These are phyloP conservation scores for Latheticus oryzae DNA, from an alignment of 2,888 invertebrate species.

Conservation along the genomic window DNA sequence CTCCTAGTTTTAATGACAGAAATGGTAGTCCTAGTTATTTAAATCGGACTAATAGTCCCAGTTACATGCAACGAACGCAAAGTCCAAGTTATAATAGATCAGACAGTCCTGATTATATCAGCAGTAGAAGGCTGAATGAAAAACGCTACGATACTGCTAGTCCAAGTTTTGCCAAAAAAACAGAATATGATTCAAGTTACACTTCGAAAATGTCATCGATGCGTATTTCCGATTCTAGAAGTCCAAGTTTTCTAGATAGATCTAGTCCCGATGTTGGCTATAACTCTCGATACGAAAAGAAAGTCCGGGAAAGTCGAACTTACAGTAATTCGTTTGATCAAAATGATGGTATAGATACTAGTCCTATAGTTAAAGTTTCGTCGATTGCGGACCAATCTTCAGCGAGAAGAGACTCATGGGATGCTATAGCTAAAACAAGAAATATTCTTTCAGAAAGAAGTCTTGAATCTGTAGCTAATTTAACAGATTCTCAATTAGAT, in stretches of 20 bases:
- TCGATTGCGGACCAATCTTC: conserved; percentile 67
- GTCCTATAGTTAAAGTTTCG: conserved; percentile 72
- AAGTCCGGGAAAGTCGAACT: conserved; percentile 54
- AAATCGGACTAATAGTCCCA: conserved; percentile 59
- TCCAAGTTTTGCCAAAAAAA: conserved; percentile 57
- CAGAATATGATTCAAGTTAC: conserved; percentile 55
- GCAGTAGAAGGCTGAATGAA: conserved; percentile 60
- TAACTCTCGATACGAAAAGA: conserved; percentile 56
- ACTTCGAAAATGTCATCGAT: conserved; percentile 60
- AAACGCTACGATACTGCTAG: conserved; percentile 59
- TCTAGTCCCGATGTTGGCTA: conserved; percentile 57
- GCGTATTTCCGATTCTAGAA: conserved; percentile 57
- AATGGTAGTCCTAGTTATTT: conserved; percentile 60
- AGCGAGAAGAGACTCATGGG: conserved; percentile 82
- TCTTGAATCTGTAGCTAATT: conserved; percentile 76
- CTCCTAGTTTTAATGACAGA: conserved; percentile 54
- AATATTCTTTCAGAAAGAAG: conserved; percentile 78
- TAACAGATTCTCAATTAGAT: conserved; percentile 73
- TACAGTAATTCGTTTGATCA: conserved; percentile 50
- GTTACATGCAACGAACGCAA: conserved; percentile 55
- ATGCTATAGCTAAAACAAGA: conserved; percentile 83
- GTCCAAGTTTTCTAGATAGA: conserved; percentile 59
- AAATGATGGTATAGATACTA: conserved; percentile 66
- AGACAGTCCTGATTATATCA: conserved; percentile 63
- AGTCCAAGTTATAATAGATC: conserved; percentile 59